Base-by-base conservation (phyloP, 2,888 invertebrate genomes). In the Blastobasis lacticolella region DNA sequence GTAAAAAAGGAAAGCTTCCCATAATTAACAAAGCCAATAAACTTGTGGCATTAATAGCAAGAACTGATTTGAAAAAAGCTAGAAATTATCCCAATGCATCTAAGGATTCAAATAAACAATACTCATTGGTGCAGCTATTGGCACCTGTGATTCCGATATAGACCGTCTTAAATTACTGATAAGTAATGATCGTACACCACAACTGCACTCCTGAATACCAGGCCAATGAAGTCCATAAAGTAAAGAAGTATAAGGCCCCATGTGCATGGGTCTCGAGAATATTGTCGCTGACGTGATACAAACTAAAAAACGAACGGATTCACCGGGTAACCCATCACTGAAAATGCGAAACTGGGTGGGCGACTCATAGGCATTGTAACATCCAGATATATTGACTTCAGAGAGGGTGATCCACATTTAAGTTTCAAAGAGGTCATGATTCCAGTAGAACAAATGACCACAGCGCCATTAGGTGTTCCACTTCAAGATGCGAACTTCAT, bases 221-320 rank as follows among this genome's bases (percentile, higher is more conserved):
- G 83, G 97, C 97, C 38, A 94, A 94, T 73, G 97, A 99, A 90
- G 98, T 98, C 36, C 91, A 93, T 60, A 98, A 97, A 91, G 98
- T 99, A 1, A 99, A 99, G 88, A 97, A 98, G 82, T 99, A 99
- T 83, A 98, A 99, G 97, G 98, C 79, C 99, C 99, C 0, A 94
- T 98, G 8, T 98, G 98, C 48, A 91, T 99, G 85, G 94, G 95
- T 10, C 97, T 97, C 0, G 87, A 90, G 9, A 92, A 97, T 71
- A 96, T 94, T 2, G 97, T 97, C 0, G 91, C 92, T 46, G 98
- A 99, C 86, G 97, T 99, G 4, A 85, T 97, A 51, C 92, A 92
- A 59, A 94, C 98, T 0, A 98, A 99, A 77, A 93, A 94, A 94
- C n/a, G n/a, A 93, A 94, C 74, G 98, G 98, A 41, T 99, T 98